phyloP scores from a whole-genome alignment of 1,140 invertebrate species.

The Listronotus bonariensis region DNA sequence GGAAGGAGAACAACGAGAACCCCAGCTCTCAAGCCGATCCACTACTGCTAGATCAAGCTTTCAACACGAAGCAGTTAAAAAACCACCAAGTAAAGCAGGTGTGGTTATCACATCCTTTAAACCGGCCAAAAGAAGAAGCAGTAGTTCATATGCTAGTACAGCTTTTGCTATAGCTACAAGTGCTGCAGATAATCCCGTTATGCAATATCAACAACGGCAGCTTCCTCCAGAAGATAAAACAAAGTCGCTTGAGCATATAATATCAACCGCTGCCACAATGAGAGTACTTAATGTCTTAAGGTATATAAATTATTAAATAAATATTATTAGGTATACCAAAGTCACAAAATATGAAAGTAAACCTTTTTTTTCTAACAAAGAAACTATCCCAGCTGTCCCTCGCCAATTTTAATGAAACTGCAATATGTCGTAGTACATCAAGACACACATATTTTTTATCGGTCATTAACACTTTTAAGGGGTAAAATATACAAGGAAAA shows the following conservation, averaged over 20 bases:
- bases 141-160: slow-evolving; percentile 85
- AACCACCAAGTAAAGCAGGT: slow-evolving; percentile 73
- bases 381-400: too few relatives aligned
- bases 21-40: slow-evolving; percentile 19
- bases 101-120: slow-evolving; percentile 92
- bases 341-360: background rate
- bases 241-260: slow-evolving; percentile 79
- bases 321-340: background rate
- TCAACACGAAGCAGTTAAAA: slow-evolving; percentile 65
- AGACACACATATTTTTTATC: too few relatives aligned
- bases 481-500: too few relatives aligned
- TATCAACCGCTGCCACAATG: slow-evolving; percentile 92
- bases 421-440: too few relatives aligned
- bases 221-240: slow-evolving; percentile 51
- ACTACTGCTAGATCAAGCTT: slow-evolving; percentile 61
- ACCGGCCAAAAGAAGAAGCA: slow-evolving; percentile 87
- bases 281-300: slow-evolving; percentile 87
- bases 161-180: slow-evolving; percentile 93
- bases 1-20: slow-evolving; percentile 52
- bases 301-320: slow-evolving; percentile 42
- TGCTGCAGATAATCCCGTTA: slow-evolving; percentile 75
- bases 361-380: background rate
- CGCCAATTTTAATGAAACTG: too few relatives aligned
- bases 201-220: slow-evolving; percentile 24
- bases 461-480: too few relatives aligned